Evolutionary conservation across 2,113 vertebrate species (phyloP), one percentile per base, ranked within the genome.

Genomic region (Symphodus melops): DNA sequence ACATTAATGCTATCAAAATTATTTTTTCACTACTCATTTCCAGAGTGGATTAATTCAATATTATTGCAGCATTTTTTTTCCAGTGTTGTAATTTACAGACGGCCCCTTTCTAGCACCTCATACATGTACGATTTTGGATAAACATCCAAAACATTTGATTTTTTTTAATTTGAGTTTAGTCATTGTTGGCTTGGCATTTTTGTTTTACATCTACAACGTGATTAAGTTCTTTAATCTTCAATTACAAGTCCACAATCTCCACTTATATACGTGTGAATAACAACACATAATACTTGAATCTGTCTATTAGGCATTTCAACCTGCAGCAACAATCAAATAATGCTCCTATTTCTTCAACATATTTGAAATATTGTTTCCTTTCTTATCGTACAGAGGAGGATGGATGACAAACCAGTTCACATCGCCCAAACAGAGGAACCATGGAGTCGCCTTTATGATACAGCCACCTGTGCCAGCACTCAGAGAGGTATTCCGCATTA

Each of bases 391-490:
- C 90, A 97, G 96, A 95, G 67, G 79, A 21, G 9, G 16, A 42
- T 61, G 0, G 79, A 10, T 53, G 52, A 79, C 28, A 92, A 83
- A 57, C 94, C 94, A 7, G 67, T 81, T 23, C 94, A 95, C 59
- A 61, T 95, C 1, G 89, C 89, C 28, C 95, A 96, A 63, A 91
- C 88, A 8, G 92, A 94, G 23, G 91, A 96, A n/a, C 95, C 96
- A 0, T 96, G 96, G 96, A 87, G 81, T 61, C 93, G 91, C 11
- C 94, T 97, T 19, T 80, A 87, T 52, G 73, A 89, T 20, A 53
- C 65, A 5, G 72, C 82, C 5, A 96, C 96, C 0, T 0, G 77
- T 16, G 77, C 93, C 67, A 96, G 95, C 79, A 84, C 57, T 42
- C 88, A 71, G 33, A 82, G 87, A 59, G 91, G 86, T 20, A 68